Base-by-base conservation (phyloP, 53 echinoderm and acorn worm genomes). In the Holothuria leucospilota region DNA sequence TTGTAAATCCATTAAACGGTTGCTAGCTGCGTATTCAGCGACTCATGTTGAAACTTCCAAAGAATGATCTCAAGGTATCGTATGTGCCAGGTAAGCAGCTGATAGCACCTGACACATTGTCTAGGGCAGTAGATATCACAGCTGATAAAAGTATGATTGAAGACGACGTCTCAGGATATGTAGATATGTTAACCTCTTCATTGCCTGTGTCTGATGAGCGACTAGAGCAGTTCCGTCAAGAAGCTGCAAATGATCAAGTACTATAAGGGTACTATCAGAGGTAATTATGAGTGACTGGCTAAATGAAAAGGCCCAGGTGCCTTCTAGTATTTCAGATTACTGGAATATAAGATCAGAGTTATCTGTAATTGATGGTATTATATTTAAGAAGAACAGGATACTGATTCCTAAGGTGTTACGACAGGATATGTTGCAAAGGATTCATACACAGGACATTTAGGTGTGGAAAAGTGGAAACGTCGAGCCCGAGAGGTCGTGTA, bases 41-140 rank as follows among this genome's bases (percentile, higher is more conserved):
- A 28, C 59, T 88, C 16, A 80, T 88, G 88, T 69, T 88, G 6
- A 58, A 80, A 51, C 18, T 88, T 40, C 81, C 85, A 26, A 88
- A 56, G 39, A 85, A 91, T 30, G 88, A 91, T 56, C 26, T 91
- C 14, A 67, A 34, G 7, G 39, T 91, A 27, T 28, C 38, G n/a
- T n/a, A n/a, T n/a, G n/a, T n/a, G n/a, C n/a, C n/a, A n/a, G n/a
- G n/a, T n/a, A n/a, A n/a, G n/a, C 41, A 91, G 42, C 28, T 88
- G 5, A 20, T 75, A 18, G 58, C 88, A 42, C 84, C 91, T 53
- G 91, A 91, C 62, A 59, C 88, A 26, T 75, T 91, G 46, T 84
- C 91, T 8, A 63, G 88, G 63, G 91, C 88, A 68, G 88, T 84
- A 23, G 91, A 91, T 39, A 27, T 25, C 26, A 87, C 74, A 11